Percentiles rank a stretch among this genome's conserved stretches.
phyloP scores from a whole-genome alignment of 2,888 invertebrate genomes.

The Nemotelus pantherinus region DNA sequence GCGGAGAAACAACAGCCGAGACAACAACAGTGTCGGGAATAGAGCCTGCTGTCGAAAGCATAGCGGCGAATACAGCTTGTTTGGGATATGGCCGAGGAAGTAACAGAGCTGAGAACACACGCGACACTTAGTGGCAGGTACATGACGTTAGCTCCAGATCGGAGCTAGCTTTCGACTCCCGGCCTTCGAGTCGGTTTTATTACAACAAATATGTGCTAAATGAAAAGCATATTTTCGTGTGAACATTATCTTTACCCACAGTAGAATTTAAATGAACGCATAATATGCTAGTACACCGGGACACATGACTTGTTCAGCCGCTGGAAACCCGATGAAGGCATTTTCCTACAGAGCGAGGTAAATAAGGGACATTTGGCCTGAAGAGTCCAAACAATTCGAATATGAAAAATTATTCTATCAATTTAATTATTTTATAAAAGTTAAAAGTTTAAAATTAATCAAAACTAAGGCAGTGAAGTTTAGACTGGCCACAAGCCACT shows the following conservation, averaged over 20 bases:
- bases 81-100: slow-evolving; percentile 40
- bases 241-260: slow-evolving; percentile 52
- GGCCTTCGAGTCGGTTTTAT: slow-evolving; percentile 38
- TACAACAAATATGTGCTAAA: slow-evolving; percentile 51
- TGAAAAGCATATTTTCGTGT: slow-evolving; percentile 52
- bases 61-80: slow-evolving; percentile 11
- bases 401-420: too few species aligned
- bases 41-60: not conserved
- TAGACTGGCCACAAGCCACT: too few species aligned
- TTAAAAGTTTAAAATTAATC: too few species aligned
- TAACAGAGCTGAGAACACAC: slow-evolving; percentile 45
- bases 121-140: slow-evolving; percentile 30
- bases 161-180: slow-evolving; percentile 12
- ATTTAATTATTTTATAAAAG: too few species aligned
- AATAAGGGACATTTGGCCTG: too few species aligned
- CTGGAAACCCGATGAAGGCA: too few species aligned
- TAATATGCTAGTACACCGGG: slow-evolving; percentile 40
- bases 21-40: not conserved
- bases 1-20: not conserved
- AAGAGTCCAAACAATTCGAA: too few species aligned
- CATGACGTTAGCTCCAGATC: not conserved
- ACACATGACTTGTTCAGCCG: slow-evolving; percentile 6
- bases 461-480: too few species aligned
- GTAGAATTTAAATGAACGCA: slow-evolving; percentile 52
- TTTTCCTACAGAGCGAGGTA: too few species aligned